phyloP scores from a whole-genome alignment of 2,797 vertebrate genomes.

The Lacerta bilineata region DNA sequence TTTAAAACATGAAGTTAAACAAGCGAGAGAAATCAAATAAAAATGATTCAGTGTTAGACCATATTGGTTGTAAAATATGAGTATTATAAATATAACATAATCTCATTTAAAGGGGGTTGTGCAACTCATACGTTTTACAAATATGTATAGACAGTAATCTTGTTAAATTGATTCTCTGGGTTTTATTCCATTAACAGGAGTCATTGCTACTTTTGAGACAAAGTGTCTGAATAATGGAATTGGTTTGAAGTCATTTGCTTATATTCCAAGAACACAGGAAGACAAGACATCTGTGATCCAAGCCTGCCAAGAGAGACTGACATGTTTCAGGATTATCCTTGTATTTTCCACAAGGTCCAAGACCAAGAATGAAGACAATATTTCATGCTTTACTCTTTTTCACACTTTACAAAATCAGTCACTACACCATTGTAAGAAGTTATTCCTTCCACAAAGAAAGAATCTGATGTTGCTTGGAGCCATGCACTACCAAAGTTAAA shows the following conservation, averaged over 20 bases:
- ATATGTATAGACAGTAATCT: slow-evolving; percentile 76
- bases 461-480: background rate
- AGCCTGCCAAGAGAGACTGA: slow-evolving; percentile 37
- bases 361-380: slow-evolving; percentile 21
- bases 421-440: slow-evolving; percentile 6
- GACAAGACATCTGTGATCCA: slow-evolving; percentile 60
- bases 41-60: slow-evolving; percentile 64
- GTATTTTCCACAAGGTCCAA: slow-evolving; percentile 35
- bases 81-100: slow-evolving; percentile 74
- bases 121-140: slow-evolving; percentile 70
- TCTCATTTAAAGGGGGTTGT: slow-evolving; percentile 67
- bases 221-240: slow-evolving; percentile 70
- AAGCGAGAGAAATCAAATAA: slow-evolving; percentile 69
- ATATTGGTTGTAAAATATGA: slow-evolving; percentile 61
- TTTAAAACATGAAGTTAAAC: slow-evolving; percentile 74
- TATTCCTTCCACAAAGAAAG: fast-evolving
- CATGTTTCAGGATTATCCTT: slow-evolving; percentile 19
- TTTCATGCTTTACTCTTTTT: slow-evolving; percentile 32
- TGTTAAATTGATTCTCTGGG: slow-evolving; percentile 68
- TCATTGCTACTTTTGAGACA: slow-evolving; percentile 56
- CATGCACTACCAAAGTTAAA: background rate
- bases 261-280: slow-evolving; percentile 45
- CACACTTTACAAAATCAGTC: slow-evolving; percentile 17
- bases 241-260: slow-evolving; percentile 68
- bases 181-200: slow-evolving; percentile 72